These are phyloP conservation scores for Epinotia ramella DNA, from an alignment of 2,888 invertebrate genomes.

Conservation along the genomic window DNA sequence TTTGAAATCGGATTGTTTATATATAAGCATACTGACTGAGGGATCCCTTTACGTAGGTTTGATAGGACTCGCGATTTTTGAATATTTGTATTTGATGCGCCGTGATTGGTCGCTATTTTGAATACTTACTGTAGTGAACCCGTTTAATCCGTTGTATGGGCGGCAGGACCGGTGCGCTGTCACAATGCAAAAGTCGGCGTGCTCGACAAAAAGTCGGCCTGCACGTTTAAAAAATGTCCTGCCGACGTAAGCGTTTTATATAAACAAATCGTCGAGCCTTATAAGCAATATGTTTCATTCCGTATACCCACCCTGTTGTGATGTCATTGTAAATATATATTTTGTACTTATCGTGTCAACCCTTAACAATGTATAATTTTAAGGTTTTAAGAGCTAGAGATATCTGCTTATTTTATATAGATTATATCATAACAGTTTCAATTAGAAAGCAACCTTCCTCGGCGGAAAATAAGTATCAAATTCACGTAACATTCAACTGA, in stretches of 20 bases:
- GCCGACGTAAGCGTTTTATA: constrained; percentile 12
- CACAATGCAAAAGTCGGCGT: constrained; percentile 18
- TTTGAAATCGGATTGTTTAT: constrained; percentile 50
- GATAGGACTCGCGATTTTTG: constrained; percentile 30
- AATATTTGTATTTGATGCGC: constrained; percentile 25
- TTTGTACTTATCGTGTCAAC: constrained; percentile 76
- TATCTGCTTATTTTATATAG: constrained; percentile 22
- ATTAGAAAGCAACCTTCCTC: not conserved
- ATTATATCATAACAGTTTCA: constrained; percentile 17
- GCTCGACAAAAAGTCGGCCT: constrained; percentile 2
- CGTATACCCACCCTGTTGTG: constrained; percentile 64
- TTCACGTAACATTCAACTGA: not conserved
- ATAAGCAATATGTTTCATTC: constrained; percentile 63
- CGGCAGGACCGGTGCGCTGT: constrained; percentile 5
- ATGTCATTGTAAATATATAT: constrained; percentile 74
- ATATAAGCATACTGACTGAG: constrained; percentile 61
- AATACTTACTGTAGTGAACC: constrained; percentile 33
- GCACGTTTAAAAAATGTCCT: not conserved
- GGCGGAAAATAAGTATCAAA: not conserved
- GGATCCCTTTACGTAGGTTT: constrained; percentile 40
- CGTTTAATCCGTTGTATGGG: constrained; percentile 7
- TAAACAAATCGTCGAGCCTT: constrained; percentile 26
- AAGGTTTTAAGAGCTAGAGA: constrained; percentile 32
- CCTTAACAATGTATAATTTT: constrained; percentile 29
- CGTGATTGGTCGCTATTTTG: constrained; percentile 13